Evolutionary conservation across 2,797 vertebrate species (phyloP).

Genomic region (Ciconia nigra): DNA sequence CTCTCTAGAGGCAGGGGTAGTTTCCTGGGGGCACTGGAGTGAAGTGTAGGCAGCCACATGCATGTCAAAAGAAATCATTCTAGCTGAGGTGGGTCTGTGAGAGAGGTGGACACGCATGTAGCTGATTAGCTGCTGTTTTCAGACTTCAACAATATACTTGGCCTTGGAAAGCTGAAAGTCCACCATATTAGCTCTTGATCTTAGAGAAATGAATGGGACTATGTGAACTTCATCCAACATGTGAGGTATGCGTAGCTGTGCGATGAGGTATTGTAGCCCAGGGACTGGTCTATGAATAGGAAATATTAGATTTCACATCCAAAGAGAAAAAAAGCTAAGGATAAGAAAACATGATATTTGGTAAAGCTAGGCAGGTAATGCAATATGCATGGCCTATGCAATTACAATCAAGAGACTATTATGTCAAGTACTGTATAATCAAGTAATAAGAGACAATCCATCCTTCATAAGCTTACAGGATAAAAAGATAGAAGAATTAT

Average conservation of each 20-base stretch:
- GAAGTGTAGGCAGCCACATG: background rate
- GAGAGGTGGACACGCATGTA: background rate
- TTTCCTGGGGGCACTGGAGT: background rate
- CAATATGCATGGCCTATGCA: background rate
- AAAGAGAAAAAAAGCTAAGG: background rate
- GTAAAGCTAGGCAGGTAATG: background rate
- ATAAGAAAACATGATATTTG: background rate
- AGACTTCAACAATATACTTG: background rate
- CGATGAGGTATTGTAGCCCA: background rate
- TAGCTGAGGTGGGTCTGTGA: background rate
- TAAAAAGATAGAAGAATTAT: background rate
- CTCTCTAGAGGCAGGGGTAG: background rate
- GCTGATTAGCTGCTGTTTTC: background rate
- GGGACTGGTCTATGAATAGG: background rate
- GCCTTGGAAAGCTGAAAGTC: background rate
- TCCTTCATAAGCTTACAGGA: background rate
- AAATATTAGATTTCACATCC: background rate
- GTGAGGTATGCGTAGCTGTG: background rate
- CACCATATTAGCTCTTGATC: background rate
- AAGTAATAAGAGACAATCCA: background rate
- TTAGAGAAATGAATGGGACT: background rate
- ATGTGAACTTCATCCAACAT: fast-evolving
- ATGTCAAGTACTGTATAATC: background rate
- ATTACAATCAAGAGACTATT: conserved; percentile 31
- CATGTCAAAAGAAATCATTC: background rate